phyloP scores from a whole-genome alignment of 2,113 vertebrate species.

The mouse (Mus musculus) region DNA sequence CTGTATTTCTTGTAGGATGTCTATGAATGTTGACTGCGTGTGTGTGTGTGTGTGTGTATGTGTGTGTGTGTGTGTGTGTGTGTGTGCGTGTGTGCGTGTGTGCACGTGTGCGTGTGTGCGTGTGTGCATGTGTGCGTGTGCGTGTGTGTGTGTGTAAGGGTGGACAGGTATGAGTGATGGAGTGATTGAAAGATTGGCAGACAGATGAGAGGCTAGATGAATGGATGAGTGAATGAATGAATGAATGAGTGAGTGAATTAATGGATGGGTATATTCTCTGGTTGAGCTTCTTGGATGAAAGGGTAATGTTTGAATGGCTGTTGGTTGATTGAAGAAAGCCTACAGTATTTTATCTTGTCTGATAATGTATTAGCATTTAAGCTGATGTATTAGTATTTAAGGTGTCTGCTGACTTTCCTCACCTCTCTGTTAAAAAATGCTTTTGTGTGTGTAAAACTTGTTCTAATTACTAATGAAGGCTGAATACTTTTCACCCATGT shows the following conservation, averaged over 20 bases:
- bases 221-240: not conserved
- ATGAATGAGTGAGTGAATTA: not conserved
- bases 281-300: not conserved
- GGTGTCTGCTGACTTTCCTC: not conserved
- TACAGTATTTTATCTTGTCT: not conserved
- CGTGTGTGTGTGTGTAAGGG: too few species aligned
- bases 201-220: not conserved
- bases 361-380: not conserved
- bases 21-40: too few species aligned
- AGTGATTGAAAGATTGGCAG: not conserved
- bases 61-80: accelerated
- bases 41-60: accelerated
- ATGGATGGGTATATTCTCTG: not conserved
- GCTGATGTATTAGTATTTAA: not conserved
- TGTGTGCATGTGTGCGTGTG: too few species aligned
- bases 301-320: not conserved
- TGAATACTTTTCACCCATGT: not conserved
- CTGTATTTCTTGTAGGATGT: not conserved
- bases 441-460: not conserved
- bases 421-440: not conserved
- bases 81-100: too few species aligned
- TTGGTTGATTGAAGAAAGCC: not conserved
- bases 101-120: accelerated
- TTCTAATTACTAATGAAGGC: slow-evolving; percentile 9
- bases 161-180: not conserved